Conservation (phyloP, 1,140 invertebrate genomes). For the Caerostris extrusa region DNA sequence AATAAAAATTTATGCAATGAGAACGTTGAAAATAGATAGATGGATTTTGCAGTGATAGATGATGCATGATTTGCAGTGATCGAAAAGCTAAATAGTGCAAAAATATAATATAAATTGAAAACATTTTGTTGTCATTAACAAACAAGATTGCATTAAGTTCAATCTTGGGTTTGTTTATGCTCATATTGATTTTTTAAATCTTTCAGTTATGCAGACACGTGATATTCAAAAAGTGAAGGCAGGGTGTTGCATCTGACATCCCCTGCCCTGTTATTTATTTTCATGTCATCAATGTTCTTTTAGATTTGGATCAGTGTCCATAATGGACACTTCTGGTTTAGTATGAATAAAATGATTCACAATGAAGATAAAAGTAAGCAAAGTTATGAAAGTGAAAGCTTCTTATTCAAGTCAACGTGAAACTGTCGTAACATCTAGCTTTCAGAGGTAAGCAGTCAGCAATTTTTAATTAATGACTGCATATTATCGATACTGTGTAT, state of each 20-base stretch:
- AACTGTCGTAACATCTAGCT: constrained; percentile 75
- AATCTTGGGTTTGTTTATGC: too few species aligned
- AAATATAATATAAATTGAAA: too few species aligned
- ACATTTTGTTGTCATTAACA: too few species aligned
- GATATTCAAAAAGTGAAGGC: constrained; percentile 68
- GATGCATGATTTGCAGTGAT: too few species aligned
- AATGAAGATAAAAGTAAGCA: constrained; percentile 75
- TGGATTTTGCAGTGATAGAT: too few species aligned
- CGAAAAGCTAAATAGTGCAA: too few species aligned
- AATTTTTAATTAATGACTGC: neutral
- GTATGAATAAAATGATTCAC: constrained; percentile 56
- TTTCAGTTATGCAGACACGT: constrained; percentile 73
- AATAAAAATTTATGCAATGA: too few species aligned
- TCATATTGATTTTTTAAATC: neutral
- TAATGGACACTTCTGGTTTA: constrained; percentile 61
- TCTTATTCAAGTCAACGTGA: constrained; percentile 72
- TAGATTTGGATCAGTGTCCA: constrained; percentile 51
- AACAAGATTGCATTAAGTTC: too few species aligned
- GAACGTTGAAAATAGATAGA: too few species aligned
- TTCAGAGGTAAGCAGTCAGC: constrained; percentile 55
- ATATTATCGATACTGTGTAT: neutral
- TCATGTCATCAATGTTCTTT: constrained; percentile 63
- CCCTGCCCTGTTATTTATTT: constrained; percentile 67
- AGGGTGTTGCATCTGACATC: constrained; percentile 67
- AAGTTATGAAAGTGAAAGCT: constrained; percentile 65